Percentiles rank a stretch among this genome's conserved stretches.
Evolutionary conservation across 2,888 invertebrate genomes (phyloP).

Genomic region (Tenthredo amoena): DNA sequence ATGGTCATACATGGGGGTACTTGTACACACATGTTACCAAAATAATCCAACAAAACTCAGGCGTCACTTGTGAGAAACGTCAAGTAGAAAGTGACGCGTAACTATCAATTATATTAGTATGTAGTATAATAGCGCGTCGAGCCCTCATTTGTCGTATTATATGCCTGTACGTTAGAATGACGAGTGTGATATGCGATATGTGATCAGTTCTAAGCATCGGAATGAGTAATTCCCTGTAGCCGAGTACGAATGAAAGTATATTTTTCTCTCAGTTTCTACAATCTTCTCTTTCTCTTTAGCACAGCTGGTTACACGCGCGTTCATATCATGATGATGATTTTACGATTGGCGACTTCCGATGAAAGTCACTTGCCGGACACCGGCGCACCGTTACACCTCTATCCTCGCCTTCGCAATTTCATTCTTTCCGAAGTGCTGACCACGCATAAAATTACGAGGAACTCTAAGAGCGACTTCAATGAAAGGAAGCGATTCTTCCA

Average conservation of each 20-base stretch:
- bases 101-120: conserved; percentile 32
- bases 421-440: background rate
- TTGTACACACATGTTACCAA: background rate
- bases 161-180: background rate
- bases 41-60: background rate
- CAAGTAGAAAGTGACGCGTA: conserved; percentile 41
- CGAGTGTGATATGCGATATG: conserved; percentile 15
- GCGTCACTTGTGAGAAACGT: conserved; percentile 32
- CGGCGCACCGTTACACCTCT: background rate
- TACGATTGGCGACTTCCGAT: conserved; percentile 47
- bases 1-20: background rate
- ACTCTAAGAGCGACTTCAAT: background rate
- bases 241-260: conserved; percentile 6
- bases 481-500: background rate
- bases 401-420: background rate
- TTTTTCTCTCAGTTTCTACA: background rate
- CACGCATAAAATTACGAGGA: background rate
- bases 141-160: conserved; percentile 32
- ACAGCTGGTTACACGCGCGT: background rate
- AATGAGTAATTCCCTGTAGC: background rate
- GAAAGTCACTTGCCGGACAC: conserved; percentile 39
- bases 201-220: conserved; percentile 4
- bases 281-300: conserved; percentile 7
- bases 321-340: conserved; percentile 32
- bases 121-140: background rate